Evolutionary conservation across 2,113 vertebrate species (phyloP), one percentile per base, ranked within the genome.

Genomic region (Murina feae): DNA sequence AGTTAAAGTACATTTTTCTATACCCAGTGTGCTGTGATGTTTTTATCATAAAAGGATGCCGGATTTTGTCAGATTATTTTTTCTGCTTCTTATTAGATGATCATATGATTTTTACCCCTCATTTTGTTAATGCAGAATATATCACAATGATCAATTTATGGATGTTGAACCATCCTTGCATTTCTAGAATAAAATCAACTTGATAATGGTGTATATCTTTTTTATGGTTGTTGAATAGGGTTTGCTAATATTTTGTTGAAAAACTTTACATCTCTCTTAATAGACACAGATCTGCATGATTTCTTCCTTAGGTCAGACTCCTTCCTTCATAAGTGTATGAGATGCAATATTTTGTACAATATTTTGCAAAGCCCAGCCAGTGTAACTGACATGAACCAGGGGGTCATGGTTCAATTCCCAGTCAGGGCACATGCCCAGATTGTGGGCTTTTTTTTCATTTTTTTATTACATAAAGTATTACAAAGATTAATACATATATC

Each of bases 341-440:
- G 39, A 42, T 96, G n/a, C n/a, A n/a, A n/a, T n/a, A n/a, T n/a
- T n/a, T n/a, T n/a, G 28, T 32, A n/a, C 11, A 74, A 10, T 86
- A 84, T 84, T 95, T 90, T 88, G 8, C 74, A 90, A 93, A 85
- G 93, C 21, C 20, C 21, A 25, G 55, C 55, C 55, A 58, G 21
- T 58, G 55, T 58, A 9, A 58, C 55, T 58, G n/a, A n/a, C n/a
- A n/a, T 58, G 21, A 58, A 58, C 21, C 21, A 55, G 53, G 20
- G 20, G 53, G 53, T 55, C 53, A 55, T 55, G 20, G 20, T 55
- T 55, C 1, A 7, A 55, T 55, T 55, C 53, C 2, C 53, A 23
- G 20, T 55, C 53, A 55, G 20, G 53, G 53, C 20, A 55, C 6
- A 23, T 55, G 53, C 53, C 53, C 53, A 55, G 53, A 2, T 55